Conservation (phyloP, 2,888 invertebrate species). For the Melanostoma scalare region DNA sequence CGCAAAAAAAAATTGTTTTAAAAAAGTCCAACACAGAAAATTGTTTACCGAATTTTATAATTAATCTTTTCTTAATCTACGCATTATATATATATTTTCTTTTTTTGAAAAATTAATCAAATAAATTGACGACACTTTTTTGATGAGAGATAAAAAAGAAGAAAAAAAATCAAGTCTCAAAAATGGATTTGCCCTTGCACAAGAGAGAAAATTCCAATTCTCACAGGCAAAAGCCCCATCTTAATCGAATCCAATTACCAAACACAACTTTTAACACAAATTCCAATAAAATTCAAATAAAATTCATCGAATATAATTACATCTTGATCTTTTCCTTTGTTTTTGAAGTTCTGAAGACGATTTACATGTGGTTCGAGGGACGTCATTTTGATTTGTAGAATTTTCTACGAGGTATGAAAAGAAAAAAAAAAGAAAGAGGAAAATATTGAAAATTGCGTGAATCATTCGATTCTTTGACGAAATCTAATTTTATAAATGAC, state of each 20-base stretch:
- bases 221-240: constrained; percentile 31
- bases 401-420: constrained; percentile 61
- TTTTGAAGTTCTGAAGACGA: constrained; percentile 97
- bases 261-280: constrained; percentile 28
- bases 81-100: background rate
- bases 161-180: constrained; percentile 31
- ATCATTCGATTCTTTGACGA: constrained; percentile 40
- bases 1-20: constrained; percentile 14
- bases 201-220: constrained; percentile 41
- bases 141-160: constrained; percentile 23
- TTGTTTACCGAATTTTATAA: background rate
- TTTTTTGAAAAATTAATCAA: constrained; percentile 2
- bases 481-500: background rate
- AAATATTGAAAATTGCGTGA: constrained; percentile 67
- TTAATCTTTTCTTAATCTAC: background rate
- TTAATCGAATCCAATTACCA: constrained; percentile 12
- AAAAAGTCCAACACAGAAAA: constrained; percentile 27
- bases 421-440: constrained; percentile 43
- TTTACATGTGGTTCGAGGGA: constrained; percentile 83
- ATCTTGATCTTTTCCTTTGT: constrained; percentile 99
- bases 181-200: constrained; percentile 48
- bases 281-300: constrained; percentile 35
- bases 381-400: constrained; percentile 76
- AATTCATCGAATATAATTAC: constrained; percentile 86
- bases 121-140: background rate